Percentiles rank a stretch among this genome's conserved stretches.
Evolutionary conservation across 2,888 invertebrate species (phyloP).

Genomic region (Oeneis ivallda): DNA sequence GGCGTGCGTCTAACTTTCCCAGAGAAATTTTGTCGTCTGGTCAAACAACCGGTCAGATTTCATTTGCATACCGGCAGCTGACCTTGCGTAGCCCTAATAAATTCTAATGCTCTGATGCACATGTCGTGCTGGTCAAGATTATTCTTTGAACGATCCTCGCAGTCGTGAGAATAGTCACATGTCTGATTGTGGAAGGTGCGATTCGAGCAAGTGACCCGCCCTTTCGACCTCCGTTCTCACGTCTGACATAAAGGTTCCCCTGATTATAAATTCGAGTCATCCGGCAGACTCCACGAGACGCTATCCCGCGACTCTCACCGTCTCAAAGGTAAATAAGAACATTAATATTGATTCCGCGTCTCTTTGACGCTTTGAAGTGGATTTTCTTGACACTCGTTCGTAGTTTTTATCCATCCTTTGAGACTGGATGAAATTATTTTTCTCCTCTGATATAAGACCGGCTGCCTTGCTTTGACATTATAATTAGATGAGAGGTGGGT

Average conservation of each 20-base stretch:
- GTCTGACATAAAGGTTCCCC: constrained; percentile 67
- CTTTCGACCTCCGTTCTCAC: constrained; percentile 73
- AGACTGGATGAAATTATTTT: constrained; percentile 56
- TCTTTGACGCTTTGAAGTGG: constrained; percentile 70
- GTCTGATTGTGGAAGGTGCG: constrained; percentile 65
- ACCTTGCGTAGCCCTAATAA: constrained; percentile 70
- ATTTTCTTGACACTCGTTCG: constrained; percentile 60
- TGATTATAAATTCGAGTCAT: constrained; percentile 74
- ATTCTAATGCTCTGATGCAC: constrained; percentile 71
- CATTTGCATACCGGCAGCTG: constrained; percentile 70
- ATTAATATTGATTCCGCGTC: constrained; percentile 77
- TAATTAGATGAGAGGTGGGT: constrained; percentile 41
- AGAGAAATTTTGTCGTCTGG: constrained; percentile 53
- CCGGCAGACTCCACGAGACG: constrained; percentile 61
- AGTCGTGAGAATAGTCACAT: constrained; percentile 69
- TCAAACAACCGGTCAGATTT: constrained; percentile 59
- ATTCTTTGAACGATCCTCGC: constrained; percentile 61
- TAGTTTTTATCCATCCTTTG: constrained; percentile 65
- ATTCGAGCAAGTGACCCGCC: constrained; percentile 73
- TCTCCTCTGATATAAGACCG: constrained; percentile 31
- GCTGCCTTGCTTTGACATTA: constrained; percentile 48
- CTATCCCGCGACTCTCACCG: constrained; percentile 55
- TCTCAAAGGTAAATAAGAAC: constrained; percentile 76
- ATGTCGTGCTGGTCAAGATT: constrained; percentile 62
- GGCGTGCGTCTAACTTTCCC: constrained; percentile 57